Percentiles rank a stretch among this genome's conserved stretches.
These are phyloP conservation scores for Caenorhabditis latens DNA, from an alignment of 1,140 invertebrate species.

Conservation along the genomic window DNA sequence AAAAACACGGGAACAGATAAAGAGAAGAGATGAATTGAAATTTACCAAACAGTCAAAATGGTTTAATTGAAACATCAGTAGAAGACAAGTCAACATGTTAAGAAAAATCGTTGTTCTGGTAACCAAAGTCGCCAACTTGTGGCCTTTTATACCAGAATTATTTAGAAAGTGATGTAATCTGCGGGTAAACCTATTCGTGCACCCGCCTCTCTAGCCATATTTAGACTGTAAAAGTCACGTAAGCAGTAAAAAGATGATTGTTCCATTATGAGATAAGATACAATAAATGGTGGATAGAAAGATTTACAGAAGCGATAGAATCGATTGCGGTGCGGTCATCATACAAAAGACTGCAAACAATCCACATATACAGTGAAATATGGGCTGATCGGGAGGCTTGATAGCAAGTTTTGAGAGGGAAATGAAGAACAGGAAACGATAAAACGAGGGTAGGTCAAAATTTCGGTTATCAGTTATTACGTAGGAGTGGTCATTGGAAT, in stretches of 20 bases:
- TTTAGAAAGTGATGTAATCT: conserved; percentile 42
- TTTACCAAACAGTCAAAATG: not conserved
- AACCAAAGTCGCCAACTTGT: no score
- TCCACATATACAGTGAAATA: not conserved
- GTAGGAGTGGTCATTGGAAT: not conserved
- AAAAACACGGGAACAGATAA: not conserved
- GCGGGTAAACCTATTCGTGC: not conserved
- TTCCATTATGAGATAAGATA: not conserved
- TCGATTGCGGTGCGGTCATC: not conserved
- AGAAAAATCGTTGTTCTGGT: not conserved
- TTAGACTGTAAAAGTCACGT: conserved; percentile 59
- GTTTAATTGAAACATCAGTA: not conserved
- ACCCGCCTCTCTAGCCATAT: not conserved
- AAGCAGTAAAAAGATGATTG: not conserved
- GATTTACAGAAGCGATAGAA: conserved; percentile 2
- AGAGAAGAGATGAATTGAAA: not conserved
- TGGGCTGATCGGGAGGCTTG: conserved; percentile 38
- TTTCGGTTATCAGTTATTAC: conserved; percentile 29
- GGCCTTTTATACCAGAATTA: conserved; percentile 6
- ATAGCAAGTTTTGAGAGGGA: conserved; percentile 39
- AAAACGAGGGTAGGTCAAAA: conserved; percentile 4
- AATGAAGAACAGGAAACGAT: conserved; percentile 4
- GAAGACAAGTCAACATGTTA: no score
- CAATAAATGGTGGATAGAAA: not conserved
- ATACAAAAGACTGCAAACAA: conserved; percentile 37